Evolutionary conservation across 2,888 invertebrate genomes (phyloP).

Genomic region (Drepana falcataria): DNA sequence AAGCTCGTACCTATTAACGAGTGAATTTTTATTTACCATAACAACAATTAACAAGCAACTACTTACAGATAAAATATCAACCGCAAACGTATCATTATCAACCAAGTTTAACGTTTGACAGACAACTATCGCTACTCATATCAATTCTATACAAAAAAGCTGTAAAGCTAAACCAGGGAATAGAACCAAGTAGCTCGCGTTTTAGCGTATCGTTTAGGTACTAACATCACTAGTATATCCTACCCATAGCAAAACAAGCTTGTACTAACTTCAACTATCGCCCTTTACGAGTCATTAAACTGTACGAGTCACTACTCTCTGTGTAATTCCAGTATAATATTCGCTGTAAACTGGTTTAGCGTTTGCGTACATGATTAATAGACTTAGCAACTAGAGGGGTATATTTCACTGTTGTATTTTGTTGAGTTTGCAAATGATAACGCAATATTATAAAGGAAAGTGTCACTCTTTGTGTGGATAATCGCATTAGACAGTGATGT

Average conservation of each 20-base stretch:
- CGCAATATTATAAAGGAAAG: not conserved
- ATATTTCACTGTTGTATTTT: not conserved
- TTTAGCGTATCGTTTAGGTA: too few species aligned
- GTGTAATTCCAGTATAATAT: conserved; percentile 23
- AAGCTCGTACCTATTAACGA: too few species aligned
- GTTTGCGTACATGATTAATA: conserved; percentile 1
- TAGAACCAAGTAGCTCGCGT: too few species aligned
- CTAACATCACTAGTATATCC: conserved; percentile 2
- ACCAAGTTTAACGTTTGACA: too few species aligned
- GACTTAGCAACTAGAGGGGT: not conserved
- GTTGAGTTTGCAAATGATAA: not conserved
- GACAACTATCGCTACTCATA: too few species aligned
- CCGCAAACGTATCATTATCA: too few species aligned
- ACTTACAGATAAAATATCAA: too few species aligned
- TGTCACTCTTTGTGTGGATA: not conserved
- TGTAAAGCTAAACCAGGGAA: too few species aligned
- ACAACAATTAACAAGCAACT: too few species aligned
- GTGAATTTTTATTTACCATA: too few species aligned
- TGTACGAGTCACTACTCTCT: conserved; percentile 32
- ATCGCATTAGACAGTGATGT: too few species aligned
- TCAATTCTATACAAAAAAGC: too few species aligned
- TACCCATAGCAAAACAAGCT: conserved; percentile 24
- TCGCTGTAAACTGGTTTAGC: conserved; percentile 4
- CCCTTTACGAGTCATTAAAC: conserved; percentile 52
- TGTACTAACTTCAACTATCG: conserved; percentile 51